Percentiles rank a stretch among this genome's conserved stretches.
Evolutionary conservation across 2,888 invertebrate species (phyloP).

Genomic region (Tetramorium bicarinatum): DNA sequence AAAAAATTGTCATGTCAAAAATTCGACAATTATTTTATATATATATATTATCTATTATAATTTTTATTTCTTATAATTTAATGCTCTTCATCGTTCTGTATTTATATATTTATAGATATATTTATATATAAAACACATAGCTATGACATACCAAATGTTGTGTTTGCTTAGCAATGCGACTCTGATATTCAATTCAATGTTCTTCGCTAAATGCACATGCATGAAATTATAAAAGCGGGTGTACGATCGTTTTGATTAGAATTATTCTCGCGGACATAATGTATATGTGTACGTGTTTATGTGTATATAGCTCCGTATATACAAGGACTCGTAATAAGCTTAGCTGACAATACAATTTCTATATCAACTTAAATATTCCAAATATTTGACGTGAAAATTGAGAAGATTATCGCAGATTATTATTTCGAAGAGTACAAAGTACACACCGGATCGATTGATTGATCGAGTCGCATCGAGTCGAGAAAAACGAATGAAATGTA

Average conservation of each 20-base stretch:
- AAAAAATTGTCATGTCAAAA: slow-evolving; percentile 75
- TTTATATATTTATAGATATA: slow-evolving; percentile 79
- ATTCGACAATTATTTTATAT: slow-evolving; percentile 82
- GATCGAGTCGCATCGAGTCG: slow-evolving; percentile 76
- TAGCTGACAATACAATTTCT: slow-evolving; percentile 43
- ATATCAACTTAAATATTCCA: slow-evolving; percentile 47
- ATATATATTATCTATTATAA: slow-evolving; percentile 84
- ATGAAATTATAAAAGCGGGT: slow-evolving; percentile 71
- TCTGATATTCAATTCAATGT: slow-evolving; percentile 71
- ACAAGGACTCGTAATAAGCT: slow-evolving; percentile 54
- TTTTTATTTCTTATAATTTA: slow-evolving; percentile 81
- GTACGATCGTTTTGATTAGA: slow-evolving; percentile 65
- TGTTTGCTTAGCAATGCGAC: slow-evolving; percentile 78
- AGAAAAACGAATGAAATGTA: slow-evolving; percentile 61
- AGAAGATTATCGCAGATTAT: slow-evolving; percentile 43
- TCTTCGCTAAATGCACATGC: slow-evolving; percentile 74
- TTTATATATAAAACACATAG: slow-evolving; percentile 83
- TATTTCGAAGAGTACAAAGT: slow-evolving; percentile 50
- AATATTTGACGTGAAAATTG: slow-evolving; percentile 48
- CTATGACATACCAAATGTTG: slow-evolving; percentile 79
- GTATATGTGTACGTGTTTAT: slow-evolving; percentile 51
- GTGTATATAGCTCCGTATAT: slow-evolving; percentile 46
- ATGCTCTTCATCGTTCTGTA: slow-evolving; percentile 76
- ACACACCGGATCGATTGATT: slow-evolving; percentile 54
- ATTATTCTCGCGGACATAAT: slow-evolving; percentile 48